phyloP scores from a whole-genome alignment of 35 echinoderm and acorn worm species.

The Apostichopus californicus region DNA sequence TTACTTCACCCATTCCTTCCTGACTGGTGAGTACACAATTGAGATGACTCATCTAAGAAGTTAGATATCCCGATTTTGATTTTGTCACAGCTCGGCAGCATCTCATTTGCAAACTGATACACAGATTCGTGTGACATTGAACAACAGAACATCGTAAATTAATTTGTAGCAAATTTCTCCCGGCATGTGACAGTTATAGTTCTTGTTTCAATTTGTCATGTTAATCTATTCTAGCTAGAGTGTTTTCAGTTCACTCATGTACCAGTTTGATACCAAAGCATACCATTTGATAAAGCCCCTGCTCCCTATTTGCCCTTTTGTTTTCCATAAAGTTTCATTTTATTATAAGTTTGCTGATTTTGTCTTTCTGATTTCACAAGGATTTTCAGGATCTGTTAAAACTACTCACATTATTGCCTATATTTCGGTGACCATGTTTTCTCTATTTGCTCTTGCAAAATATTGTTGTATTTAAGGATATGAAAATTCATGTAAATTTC shows the following conservation, averaged over 20 bases:
- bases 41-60: neutral
- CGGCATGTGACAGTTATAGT: neutral
- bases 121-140: too few relatives aligned
- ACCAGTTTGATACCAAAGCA: too few relatives aligned
- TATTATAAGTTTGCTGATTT: too few relatives aligned
- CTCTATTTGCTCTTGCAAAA: neutral
- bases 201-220: neutral
- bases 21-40: constrained; percentile 71
- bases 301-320: too few relatives aligned
- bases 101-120: neutral
- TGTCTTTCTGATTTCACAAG: too few relatives aligned
- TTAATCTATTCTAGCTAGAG: too few relatives aligned
- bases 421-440: neutral
- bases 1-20: constrained; percentile 98
- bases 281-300: too few relatives aligned
- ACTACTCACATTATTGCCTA: neutral
- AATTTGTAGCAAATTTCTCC: neutral
- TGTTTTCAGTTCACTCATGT: too few relatives aligned
- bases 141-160: too few relatives aligned
- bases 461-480: neutral
- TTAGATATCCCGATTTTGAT: neutral
- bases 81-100: too few relatives aligned
- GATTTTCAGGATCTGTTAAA: neutral
- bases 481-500: too few relatives aligned
- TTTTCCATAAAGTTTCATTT: too few relatives aligned